Percentiles rank a stretch among this genome's conserved stretches.
Conservation (phyloP, 1,140 invertebrate species). For the Euglossa dilemma region DNA sequence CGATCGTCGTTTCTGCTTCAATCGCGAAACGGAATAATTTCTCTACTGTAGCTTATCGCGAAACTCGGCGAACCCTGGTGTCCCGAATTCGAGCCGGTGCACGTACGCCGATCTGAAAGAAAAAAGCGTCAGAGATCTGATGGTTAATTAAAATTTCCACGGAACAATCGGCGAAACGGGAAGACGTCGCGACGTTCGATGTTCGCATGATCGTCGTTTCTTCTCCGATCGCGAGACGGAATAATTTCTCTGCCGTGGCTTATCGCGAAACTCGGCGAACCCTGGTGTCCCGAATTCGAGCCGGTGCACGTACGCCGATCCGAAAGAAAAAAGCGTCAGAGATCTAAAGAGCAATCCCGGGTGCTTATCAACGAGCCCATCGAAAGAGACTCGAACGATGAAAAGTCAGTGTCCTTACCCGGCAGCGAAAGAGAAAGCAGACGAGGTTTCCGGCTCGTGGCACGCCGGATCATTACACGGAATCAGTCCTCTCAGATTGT, state of each 20-base stretch:
- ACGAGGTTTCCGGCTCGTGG: conserved; percentile 26
- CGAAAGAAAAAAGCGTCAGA: not conserved
- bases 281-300: conserved; percentile 24
- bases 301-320: not conserved
- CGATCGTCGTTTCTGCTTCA: not conserved
- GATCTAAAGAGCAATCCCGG: conserved; percentile 37
- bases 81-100: conserved; percentile 20
- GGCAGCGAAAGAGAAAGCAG: conserved; percentile 67
- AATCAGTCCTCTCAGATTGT: conserved; percentile 47
- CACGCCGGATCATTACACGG: conserved; percentile 64
- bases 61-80: not conserved
- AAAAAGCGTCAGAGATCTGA: conserved; percentile 21
- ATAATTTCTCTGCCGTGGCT: conserved; percentile 13
- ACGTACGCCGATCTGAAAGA: not conserved
- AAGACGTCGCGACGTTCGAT: too few relatives aligned
- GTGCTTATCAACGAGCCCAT: conserved; percentile 42
- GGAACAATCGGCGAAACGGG: not conserved
- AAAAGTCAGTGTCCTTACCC: conserved; percentile 50
- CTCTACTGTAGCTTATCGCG: conserved; percentile 17
- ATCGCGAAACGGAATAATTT: conserved; percentile 14
- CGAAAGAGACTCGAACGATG: conserved; percentile 20
- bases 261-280: conserved; percentile 9
- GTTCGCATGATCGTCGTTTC: not conserved
- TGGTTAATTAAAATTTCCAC: too few relatives aligned
- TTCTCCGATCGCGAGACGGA: not conserved